Evolutionary conservation across 2,113 vertebrate species (phyloP).

Genomic region (Urocolius indicus): DNA sequence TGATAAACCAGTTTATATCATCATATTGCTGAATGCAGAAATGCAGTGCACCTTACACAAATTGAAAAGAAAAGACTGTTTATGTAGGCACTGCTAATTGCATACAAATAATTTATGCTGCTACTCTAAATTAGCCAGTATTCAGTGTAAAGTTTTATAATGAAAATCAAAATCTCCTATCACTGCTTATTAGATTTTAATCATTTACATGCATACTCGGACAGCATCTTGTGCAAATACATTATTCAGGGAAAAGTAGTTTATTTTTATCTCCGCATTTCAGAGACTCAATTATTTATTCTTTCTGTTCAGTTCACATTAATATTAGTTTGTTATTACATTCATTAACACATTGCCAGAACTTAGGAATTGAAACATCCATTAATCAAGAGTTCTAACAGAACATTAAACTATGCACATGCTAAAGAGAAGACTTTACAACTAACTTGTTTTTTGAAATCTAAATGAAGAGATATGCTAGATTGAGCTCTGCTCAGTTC

Average conservation of each 20-base stretch:
- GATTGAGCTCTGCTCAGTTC: background rate
- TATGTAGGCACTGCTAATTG: background rate
- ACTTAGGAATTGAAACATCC: background rate
- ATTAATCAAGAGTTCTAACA: background rate
- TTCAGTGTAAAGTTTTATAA: background rate
- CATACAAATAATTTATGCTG: background rate
- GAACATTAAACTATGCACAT: background rate
- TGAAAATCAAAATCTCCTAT: background rate
- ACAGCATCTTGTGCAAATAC: background rate
- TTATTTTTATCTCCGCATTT: conserved; percentile 10
- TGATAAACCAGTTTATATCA: background rate
- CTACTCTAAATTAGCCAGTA: background rate
- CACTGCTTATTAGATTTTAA: conserved; percentile 34
- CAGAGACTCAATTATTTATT: background rate
- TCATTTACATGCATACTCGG: background rate
- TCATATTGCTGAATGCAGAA: accelerated
- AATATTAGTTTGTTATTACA: background rate
- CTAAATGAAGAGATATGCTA: background rate
- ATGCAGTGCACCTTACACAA: background rate
- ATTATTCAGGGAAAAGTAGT: conserved; percentile 9
- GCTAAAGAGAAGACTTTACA: background rate
- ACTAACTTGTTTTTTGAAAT: background rate
- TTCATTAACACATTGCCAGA: background rate
- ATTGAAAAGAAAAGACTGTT: background rate
- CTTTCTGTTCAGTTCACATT: background rate